Base-by-base conservation (phyloP, 1,140 invertebrate species). In the Mylabris phalerata region DNA sequence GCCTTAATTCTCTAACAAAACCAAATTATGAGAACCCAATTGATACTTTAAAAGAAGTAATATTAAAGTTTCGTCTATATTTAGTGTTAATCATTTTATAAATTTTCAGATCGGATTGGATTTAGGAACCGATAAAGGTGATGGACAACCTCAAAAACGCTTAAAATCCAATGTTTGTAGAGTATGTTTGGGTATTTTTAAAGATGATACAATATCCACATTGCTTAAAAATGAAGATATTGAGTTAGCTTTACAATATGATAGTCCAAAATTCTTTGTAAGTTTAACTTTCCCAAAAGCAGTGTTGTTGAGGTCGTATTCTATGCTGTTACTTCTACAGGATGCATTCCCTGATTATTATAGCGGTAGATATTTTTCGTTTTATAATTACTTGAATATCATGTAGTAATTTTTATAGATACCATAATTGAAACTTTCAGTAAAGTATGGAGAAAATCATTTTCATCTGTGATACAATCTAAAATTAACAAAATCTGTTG, bases 131-230 rank as follows among this genome's bases (percentile, higher is more conserved):
- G 32, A 3, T 7, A 32, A 7, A 7, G 2, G 7, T 32, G 1
- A 32, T 32, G 4, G 32, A 32, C 4, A 32, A 32, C 7, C 7
- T 1, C 4, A 32, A 2, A 32, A 32, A 7, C 32, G 32, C 1
- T 64, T n/a, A 75, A 78, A 40, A 39, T 62, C 19, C 2, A 71
- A 73, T 60, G 60, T 75, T 4, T 88, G 86, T 64, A 63, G 78
- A 0, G 74, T 76, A 6, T 88, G 86, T 70, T 64, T 88, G 40
- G 84, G 83, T 41, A 72, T 87, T n/a, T 77, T 87, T 24, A 79
- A 85, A 57, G 64, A 78, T 57, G 63, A 74, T 5, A 70, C 72
- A 56, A 70, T 79, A 56, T 65, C 76, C 55, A 64, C 69, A 39
- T 63, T 80, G 5, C 56, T 84, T 40, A 42, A 75, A 42, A 67